Evolutionary conservation across 2,888 invertebrate species (phyloP), one percentile per base, ranked within the genome.

Genomic region (Ormyrus rosae): DNA sequence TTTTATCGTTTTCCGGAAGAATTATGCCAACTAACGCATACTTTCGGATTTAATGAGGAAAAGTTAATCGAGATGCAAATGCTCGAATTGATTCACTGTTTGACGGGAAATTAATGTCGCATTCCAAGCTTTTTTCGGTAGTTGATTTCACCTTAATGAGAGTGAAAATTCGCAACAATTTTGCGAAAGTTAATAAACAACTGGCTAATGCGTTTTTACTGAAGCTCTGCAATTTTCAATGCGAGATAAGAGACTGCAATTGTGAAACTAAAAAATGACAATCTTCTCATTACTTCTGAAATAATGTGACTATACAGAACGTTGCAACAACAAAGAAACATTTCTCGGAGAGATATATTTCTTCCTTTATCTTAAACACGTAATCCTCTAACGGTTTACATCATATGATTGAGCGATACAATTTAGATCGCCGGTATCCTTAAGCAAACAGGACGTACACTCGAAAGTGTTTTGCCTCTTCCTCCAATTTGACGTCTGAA

Each of bases 121-220:
- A 60, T 45, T 65, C 64, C 9, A 13, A 58, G 34, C 45, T 13
- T 67, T 48, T 34, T 65, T 34, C 5, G 5, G 58, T 8, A n/a
- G 34, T 58, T 8, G 58, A 74, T 74, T 74, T 74, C 74, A 74
- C 74, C 67, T 65, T 74, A 67, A 74, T 67, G 67, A 74, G 67
- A 74, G 74, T 67, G 74, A 74, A 67, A 67, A 67, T 74, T 50
- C 34, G 50, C 64, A 53, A 50, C 2, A 4, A 34, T 34, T 34
- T 34, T 34, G 34, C 34, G 34, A 34, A 34, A 34, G 34, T 34
- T 34, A 4, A 34, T 34, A 34, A 34, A 34, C 34, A 34, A 19
- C 19, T 2, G 19, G 19, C 19, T 19, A 19, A 19, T 19, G 19
- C 19, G 19, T 1, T 19, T 19, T 19, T 19, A 19, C 19, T 19